Base-by-base conservation (phyloP, 1,140 invertebrate genomes). In the Bactericera cockerelli region DNA sequence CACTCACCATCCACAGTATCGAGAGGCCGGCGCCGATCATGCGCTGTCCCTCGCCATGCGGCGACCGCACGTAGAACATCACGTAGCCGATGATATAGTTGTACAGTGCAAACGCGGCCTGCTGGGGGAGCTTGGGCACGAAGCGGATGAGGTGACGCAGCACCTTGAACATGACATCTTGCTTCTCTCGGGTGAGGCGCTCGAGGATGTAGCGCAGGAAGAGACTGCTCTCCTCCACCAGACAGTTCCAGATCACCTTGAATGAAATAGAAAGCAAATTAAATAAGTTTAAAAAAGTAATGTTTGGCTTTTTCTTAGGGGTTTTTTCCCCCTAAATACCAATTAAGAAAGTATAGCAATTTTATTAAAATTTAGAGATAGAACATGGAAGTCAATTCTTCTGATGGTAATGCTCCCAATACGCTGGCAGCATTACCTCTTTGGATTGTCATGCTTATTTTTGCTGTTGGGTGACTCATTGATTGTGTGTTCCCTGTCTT, bases 81-180 rank as follows among this genome's bases (percentile, higher is more conserved):
- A 99, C 88, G 68, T 97, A 99, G 16, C 97, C 97, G 67, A 99
- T 97, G 62, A 99, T 87, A 65, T 98, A 98, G 77, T 99, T 99
- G 71, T 98, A 97, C 0, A 99, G 71, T n/a, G 92, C 89, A 73
- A 97, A 98, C 1, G 96, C 96, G 4, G 95, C 94, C 72, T 99
- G 95, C 63, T 96, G 90, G 0, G 96, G 96, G 31, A 99, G 71
- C 59, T 90, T 83, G 2, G 89, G 89, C 59, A 98, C 87, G 70
- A 93, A 94, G 59, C 93, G 78, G 19, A 99, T 88, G 1, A 99
- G 74, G 67, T 96, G 93, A 3, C 95, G 75, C 6, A 99, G 70
- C 13, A 89, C 79, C 72, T 96, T 94, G 67, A 98, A 89, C 83
- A 98, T 92, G 58, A 93, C 80, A 67, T 97, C 93, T 74, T 96